Base-by-base conservation (phyloP, 1,140 invertebrate genomes). In the Neodiprion virginianus region DNA sequence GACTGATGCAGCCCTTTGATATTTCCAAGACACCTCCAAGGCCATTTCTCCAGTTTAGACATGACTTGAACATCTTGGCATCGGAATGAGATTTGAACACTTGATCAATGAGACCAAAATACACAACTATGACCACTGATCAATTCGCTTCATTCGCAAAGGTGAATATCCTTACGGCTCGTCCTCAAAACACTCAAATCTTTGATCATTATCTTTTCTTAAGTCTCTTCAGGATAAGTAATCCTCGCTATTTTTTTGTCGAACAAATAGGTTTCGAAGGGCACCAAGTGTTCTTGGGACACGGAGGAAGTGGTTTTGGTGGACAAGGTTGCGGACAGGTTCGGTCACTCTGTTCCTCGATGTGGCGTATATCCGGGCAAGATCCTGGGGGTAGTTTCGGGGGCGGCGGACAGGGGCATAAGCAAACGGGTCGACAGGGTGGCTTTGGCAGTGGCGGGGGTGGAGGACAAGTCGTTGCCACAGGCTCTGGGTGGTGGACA, bases 341-440 rank as follows among this genome's bases (percentile, higher is more conserved):
- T 61, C 53, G 53, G 5, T 67, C n/a, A 1, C 47, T 7, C 8
- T 48, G 0, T 1, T 65, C n/a, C 28, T 66, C 72, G 14, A 76
- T 66, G 72, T 40, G 14, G 12, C 28, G 40, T 14, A 72, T 80
- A 81, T 61, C 53, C 0, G 85, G 85, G 73, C 85, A 86, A 0
- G 79, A 23, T 10, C 80, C 83, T 11, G 85, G 80, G 11, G 79
- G 79, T 11, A 86, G 7, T 77, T 85, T 87, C 1, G 73, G 72
- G 0, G 85, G 83, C 0, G 85, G 79, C 48, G 80, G 70, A 76
- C 84, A 86, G 0, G 81, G 78, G 61, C 82, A 79, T 0, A 85
- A 77, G 8, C 76, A 9, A 0, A 82, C 71, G 0, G 82, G 80
- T 1, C 14, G 4, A 3, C 66, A 78, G 0, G 85, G 85, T 47